These are phyloP conservation scores for Xylocopa sonorina DNA, from an alignment of 1,140 invertebrate genomes.

Conservation along the genomic window DNA sequence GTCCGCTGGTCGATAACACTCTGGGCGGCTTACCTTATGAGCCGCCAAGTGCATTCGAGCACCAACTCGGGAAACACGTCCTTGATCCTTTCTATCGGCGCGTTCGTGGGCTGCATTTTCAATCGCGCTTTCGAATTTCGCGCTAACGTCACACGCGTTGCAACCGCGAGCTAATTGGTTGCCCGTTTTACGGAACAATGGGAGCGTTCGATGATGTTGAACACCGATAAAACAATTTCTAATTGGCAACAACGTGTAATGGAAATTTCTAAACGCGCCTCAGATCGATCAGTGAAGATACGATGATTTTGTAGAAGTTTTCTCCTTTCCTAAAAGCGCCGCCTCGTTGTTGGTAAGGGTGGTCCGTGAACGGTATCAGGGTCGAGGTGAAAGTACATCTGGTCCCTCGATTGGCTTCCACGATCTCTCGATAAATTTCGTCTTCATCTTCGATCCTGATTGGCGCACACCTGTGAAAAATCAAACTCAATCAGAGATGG, in stretches of 20 bases:
- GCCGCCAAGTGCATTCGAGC: conserved; percentile 34
- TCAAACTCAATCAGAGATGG: no score
- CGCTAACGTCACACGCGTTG: background rate
- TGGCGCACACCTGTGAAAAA: no score
- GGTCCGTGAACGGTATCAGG: conserved; percentile 3
- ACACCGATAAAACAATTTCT: background rate
- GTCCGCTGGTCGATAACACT: background rate
- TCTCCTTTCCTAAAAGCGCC: background rate
- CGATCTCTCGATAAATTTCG: background rate
- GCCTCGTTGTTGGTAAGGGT: background rate
- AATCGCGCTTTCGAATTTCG: conserved; percentile 32
- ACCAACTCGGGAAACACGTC: conserved; percentile 16
- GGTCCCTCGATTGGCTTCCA: conserved; percentile 32
- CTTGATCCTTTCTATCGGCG: conserved; percentile 63
- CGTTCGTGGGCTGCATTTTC: conserved; percentile 19
- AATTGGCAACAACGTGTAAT: background rate
- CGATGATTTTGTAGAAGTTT: background rate
- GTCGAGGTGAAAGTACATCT: conserved; percentile 58
- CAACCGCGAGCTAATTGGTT: background rate
- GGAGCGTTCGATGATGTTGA: background rate
- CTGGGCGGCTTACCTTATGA: background rate
- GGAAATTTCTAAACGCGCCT: no score
- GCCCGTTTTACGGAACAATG: background rate
- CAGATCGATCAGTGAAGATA: background rate
- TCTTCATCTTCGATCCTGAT: no score